A percentile compares a stretch with the other conserved stretches of the same genome.
Evolutionary conservation across 2,888 invertebrate species (phyloP).

Genomic region (Ectemnius continuus): DNA sequence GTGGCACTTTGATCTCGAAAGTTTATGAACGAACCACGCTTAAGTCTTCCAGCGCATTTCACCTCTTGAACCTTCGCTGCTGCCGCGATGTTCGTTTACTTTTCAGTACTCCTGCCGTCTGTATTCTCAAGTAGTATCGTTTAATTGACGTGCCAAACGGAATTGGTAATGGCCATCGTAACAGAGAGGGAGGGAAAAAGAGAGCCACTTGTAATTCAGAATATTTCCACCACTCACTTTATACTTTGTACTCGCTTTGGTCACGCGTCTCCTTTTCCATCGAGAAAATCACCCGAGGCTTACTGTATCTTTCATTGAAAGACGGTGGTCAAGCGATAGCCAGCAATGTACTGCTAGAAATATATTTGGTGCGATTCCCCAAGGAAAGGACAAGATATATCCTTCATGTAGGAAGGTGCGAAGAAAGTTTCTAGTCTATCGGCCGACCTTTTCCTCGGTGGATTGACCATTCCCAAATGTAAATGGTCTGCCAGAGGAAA

Average conservation of each 20-base stretch:
- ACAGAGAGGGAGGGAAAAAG: no score
- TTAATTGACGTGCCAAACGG: no score
- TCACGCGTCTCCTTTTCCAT: no score
- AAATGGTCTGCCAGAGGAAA: conserved; percentile 23
- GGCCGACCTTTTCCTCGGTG: conserved; percentile 33
- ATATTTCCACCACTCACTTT: no score
- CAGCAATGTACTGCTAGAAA: background rate
- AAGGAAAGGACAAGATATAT: conserved; percentile 6
- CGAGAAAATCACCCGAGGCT: no score
- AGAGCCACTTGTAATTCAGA: no score
- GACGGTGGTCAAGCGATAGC: background rate
- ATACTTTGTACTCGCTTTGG: no score
- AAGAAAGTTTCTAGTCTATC: conserved; percentile 33
- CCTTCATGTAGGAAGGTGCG: conserved; percentile 3
- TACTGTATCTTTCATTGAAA: conserved; percentile 12
- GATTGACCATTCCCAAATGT: conserved; percentile 47
- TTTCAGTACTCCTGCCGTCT: no score
- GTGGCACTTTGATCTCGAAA: conserved; percentile 7
- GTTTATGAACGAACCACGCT: background rate
- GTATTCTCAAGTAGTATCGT: no score
- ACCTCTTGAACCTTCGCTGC: no score
- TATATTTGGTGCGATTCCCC: conserved; percentile 18
- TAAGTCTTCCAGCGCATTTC: background rate
- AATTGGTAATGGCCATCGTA: no score
- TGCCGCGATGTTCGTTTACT: no score